Base-by-base conservation (phyloP, 2,888 invertebrate species). In the Eremobia ochroleuca region DNA sequence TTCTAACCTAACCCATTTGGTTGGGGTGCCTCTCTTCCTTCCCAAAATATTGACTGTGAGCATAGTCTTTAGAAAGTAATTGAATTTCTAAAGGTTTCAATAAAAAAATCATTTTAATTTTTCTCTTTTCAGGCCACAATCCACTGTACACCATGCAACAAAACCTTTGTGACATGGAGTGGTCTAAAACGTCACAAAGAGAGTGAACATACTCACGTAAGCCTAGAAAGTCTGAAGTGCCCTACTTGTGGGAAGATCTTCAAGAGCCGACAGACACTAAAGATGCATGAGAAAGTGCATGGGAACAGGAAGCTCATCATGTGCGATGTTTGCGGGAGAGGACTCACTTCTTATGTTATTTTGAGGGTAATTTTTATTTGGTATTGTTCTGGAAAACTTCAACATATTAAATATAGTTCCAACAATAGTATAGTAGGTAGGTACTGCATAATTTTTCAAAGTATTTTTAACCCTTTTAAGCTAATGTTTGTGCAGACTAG, bases 241-340 rank as follows among this genome's bases (percentile, higher is more conserved):
- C 83, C 82, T 0, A 89, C 88, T 1, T 97, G 97, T 76, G 95
- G 96, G 0, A 96, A 96, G 80, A 91, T 96, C 18, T 95, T 91
- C 59, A 95, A 94, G 75, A 96, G 91, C 77, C 85, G 86, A 5
- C 93, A 94, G 62, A 94, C 95, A 0, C 85, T 97, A 70, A 91
- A 91, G 46, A 92, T 92, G 81, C 97, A 97, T 77, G 84, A 91
- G 68, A 92, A 93, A 69, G 88, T 89, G 25, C 97, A 97, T 71
- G 90, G 87, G 1, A 91, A 93, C 28, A 90, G 92, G 40, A 92
- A 88, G 52, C 68, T 91, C 21, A 91, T 89, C 69, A 93, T 97
- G 34, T 97, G 97, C 76, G 94, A 97, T 83, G 87, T 96, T 0
- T 97, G 97, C 62, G 97, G 97, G 0, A 95, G 93, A 81, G 93